Evolutionary conservation across 2,113 vertebrate genomes (phyloP), one percentile per base, ranked within the genome.

Genomic region (Sardina pilchardus): DNA sequence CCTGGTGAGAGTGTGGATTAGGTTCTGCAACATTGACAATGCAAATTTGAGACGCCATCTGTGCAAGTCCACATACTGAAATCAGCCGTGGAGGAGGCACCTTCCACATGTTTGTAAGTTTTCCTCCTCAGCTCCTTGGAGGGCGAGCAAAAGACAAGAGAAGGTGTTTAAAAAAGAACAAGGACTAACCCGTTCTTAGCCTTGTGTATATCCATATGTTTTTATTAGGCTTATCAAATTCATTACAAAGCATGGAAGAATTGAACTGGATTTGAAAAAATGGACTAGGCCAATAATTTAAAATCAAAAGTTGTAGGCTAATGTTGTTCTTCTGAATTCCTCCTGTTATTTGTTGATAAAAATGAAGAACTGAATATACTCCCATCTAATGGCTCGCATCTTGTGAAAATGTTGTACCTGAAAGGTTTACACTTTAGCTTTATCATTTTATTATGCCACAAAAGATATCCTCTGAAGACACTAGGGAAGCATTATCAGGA

Each of bases 1-100:
- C 86, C 81, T 83, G 24, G 48, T 81, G 86, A 87, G 45, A 56
- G 87, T 50, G n/a, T 89, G 81, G 84, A 83, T 88, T 89, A 86
- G 81, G 45, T 81, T 87, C 80, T 83, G 78, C 89, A 86, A 91
- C 83, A 48, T 63, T 83, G 82, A 80, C 19, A 34, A 85, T 83
- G 81, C 86, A 80, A 53, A 89, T 86, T 84, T 48, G 10, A 50
- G 81, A 14, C 83, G 67, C 82, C 84, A 85, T 89, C 86, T 89
- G 84, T 84, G 82, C 83, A 4, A 75, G 75, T 17, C 84, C 26
- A 81, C 82, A 75, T 45, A 39, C 24, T 63, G 21, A 39, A 84
- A 86, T 86, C 81, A 82, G 81, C 67, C 78, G 48, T 48, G 80
- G 87, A 43, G 84, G 86, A 78, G 43, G 42, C 71, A 84, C 89